Evolutionary conservation across 2,888 invertebrate genomes (phyloP).

Genomic region (Yponomeuta cagnagella): DNA sequence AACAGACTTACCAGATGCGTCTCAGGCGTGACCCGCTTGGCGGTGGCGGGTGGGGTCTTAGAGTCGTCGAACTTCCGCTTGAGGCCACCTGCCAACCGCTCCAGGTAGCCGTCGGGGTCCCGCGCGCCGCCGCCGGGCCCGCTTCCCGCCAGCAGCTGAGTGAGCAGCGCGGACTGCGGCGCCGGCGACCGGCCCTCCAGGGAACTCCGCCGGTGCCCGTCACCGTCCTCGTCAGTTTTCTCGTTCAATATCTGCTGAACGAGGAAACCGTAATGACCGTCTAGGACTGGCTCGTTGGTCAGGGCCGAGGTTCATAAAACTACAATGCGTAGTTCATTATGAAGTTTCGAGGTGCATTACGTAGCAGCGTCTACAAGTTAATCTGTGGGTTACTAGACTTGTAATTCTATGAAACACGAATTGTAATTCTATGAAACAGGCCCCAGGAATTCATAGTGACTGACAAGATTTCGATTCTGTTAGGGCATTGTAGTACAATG

Average conservation of each 20-base stretch:
- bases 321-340: too few relatives aligned
- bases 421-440: too few relatives aligned
- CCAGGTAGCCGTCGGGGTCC: conserved; percentile 52
- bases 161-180: conserved; percentile 70
- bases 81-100: conserved; percentile 47
- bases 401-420: too few relatives aligned
- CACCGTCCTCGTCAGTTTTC: conserved; percentile 86
- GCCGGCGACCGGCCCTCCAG: conserved; percentile 45
- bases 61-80: conserved; percentile 72
- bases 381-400: too few relatives aligned
- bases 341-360: too few relatives aligned
- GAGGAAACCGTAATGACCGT: not conserved
- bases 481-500: too few relatives aligned
- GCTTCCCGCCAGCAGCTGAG: conserved; percentile 62
- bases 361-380: too few relatives aligned
- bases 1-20: conserved; percentile 54
- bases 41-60: conserved; percentile 77
- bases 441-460: too few relatives aligned
- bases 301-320: too few relatives aligned
- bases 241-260: conserved; percentile 84
- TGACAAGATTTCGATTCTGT: too few relatives aligned
- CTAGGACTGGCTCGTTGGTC: not conserved
- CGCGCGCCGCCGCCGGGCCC: conserved; percentile 54
- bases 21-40: conserved; percentile 70
- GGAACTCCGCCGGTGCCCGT: conserved; percentile 72